These are phyloP conservation scores for Agriopis leucophaearia DNA, from an alignment of 2,888 invertebrate species.

Conservation along the genomic window DNA sequence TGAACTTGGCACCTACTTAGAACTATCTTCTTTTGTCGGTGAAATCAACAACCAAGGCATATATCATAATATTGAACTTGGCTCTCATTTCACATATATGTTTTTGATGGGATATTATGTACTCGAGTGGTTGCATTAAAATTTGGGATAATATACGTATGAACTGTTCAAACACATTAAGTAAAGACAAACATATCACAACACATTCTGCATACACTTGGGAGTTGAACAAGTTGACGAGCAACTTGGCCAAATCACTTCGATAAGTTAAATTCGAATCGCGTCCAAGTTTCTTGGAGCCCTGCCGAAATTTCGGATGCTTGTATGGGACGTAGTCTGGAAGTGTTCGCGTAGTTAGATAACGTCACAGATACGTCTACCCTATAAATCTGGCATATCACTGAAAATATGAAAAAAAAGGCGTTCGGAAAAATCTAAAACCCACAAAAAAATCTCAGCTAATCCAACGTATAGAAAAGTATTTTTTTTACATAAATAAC, in stretches of 20 bases:
- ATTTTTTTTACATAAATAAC: no score
- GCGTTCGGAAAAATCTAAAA: no score
- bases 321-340: slow-evolving; percentile 13
- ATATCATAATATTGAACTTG: no score
- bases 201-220: slow-evolving; percentile 47
- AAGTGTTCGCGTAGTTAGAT: background rate
- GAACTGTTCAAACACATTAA: slow-evolving; percentile 8
- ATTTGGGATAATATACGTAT: background rate
- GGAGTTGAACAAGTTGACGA: slow-evolving; percentile 64
- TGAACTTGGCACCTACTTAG: no score
- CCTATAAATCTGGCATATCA: no score
- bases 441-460: no score
- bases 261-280: slow-evolving; percentile 72
- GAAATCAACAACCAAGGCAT: no score
- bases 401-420: no score
- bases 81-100: no score
- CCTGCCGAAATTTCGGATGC: slow-evolving; percentile 70
- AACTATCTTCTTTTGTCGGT: no score
- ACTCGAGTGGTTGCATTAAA: background rate
- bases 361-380: no score
- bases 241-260: slow-evolving; percentile 81
- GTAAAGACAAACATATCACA: slow-evolving; percentile 46
- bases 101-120: background rate
- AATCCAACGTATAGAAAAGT: no score
- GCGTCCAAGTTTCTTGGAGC: slow-evolving; percentile 76